Conservation (phyloP, 2,113 vertebrate genomes). For the Chaetodon auriga region DNA sequence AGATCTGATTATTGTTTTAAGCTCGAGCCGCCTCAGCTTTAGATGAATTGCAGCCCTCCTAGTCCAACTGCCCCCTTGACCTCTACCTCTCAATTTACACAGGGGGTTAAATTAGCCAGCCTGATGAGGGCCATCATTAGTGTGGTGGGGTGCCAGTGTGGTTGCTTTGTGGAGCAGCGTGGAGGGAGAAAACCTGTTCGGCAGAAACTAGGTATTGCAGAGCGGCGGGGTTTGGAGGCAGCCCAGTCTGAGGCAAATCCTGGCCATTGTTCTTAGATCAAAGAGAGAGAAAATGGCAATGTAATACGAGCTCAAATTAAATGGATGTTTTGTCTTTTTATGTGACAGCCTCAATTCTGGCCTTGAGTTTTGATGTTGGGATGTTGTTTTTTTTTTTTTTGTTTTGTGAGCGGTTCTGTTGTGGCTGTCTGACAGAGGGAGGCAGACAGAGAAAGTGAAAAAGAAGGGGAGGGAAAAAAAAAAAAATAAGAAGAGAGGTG, state of each 20-base stretch:
- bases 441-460: conserved; percentile 7
- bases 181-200: conserved; percentile 62
- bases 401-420: conserved; percentile 9
- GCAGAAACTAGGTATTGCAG: conserved; percentile 40
- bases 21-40: conserved; percentile 32
- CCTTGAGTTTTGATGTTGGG: conserved; percentile 61
- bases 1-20: conserved; percentile 64
- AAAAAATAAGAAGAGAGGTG: neutral
- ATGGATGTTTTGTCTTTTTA: conserved; percentile 70
- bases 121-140: conserved; percentile 68
- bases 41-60: conserved; percentile 33
- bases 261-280: conserved; percentile 73
- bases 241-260: conserved; percentile 54
- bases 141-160: conserved; percentile 35
- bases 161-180: conserved; percentile 12
- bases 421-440: conserved; percentile 39
- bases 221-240: conserved; percentile 43
- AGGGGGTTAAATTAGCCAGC: conserved; percentile 67
- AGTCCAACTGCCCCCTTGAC: conserved; percentile 22
- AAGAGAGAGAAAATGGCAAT: conserved; percentile 64
- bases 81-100: conserved; percentile 66
- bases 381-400: conserved; percentile 6
- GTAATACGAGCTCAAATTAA: conserved; percentile 68
- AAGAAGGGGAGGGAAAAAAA: neutral
- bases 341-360: conserved; percentile 68